Evolutionary conservation across 2,888 invertebrate genomes (phyloP), one percentile per base, ranked within the genome.

Genomic region (Philaethria dido): DNA sequence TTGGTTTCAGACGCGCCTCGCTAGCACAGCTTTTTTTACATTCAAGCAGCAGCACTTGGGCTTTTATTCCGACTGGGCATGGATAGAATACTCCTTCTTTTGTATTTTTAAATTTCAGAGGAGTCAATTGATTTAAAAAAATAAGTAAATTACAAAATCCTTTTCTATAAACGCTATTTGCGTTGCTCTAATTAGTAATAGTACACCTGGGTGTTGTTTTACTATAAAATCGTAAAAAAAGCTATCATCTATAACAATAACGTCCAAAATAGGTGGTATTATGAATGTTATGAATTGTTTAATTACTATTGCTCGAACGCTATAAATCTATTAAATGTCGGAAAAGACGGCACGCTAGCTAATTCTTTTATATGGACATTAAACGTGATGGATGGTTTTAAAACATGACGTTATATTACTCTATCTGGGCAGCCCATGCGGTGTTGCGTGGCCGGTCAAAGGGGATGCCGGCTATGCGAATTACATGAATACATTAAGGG

Each of bases 401-500:
- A 92, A 92, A 89, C 90, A 91, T 90, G 86, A 87, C 84, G 89
- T 90, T 87, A 88, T 91, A 89, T 89, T 90, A 90, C 89, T 90
- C 85, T 86, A 89, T 91, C 85, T 89, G 83, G 86, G 84, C 82
- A 79, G 87, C 80, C 87, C 82, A 87, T 85, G 88, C 87, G 88
- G 89, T 84, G 89, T 90, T 89, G 92, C 92, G 92, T 92, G 92
- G 92, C 85, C 84, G 89, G 92, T 92, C 92, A 92, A 92, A 92
- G 92, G 91, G 91, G 91, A 92, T 89, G 85, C 87, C 89, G 87
- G 89, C 87, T 88, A 91, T 89, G 91, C 88, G 92, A 92, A 92
- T 92, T 92, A 92, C 92, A 91, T 92, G 92, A 92, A 92, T 92
- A 92, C 89, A 92, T 92, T 92, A 92, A 88, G 88, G 89, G 86